Percentiles rank a stretch among this genome's conserved stretches.
phyloP scores from a whole-genome alignment of 2,113 vertebrate species.

The Rattus rattus region DNA sequence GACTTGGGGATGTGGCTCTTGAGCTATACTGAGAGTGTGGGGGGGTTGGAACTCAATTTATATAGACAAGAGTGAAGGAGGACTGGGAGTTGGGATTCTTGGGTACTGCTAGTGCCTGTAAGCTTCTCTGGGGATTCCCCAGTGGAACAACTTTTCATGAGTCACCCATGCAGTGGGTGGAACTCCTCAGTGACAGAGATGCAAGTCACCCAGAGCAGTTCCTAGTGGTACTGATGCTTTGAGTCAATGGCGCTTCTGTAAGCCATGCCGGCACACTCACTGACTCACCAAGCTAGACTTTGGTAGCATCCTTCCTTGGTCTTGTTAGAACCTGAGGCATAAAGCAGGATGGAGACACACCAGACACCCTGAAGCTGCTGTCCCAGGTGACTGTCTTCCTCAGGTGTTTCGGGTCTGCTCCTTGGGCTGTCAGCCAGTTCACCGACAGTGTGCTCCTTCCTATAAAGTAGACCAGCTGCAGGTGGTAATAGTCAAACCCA shows the following conservation, averaged over 20 bases:
- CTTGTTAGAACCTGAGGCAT: too few relatives aligned
- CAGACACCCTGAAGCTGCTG: too few relatives aligned
- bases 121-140: neutral
- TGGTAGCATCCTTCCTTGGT: neutral
- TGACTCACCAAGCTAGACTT: neutral
- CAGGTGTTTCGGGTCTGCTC: neutral
- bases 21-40: neutral
- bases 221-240: neutral
- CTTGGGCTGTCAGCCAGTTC: neutral
- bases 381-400: neutral
- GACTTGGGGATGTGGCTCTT: neutral
- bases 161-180: neutral
- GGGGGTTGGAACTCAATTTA: too few relatives aligned
- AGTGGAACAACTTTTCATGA: neutral
- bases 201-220: neutral
- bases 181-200: neutral
- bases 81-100: neutral
- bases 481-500: neutral
- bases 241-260: neutral
- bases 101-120: neutral
- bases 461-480: neutral
- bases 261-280: neutral
- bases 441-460: neutral
- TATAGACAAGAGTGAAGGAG: too few relatives aligned
- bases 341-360: neutral